Evolutionary conservation across 2,888 invertebrate genomes (phyloP).

Genomic region (Macrosiphum euphorbiae): DNA sequence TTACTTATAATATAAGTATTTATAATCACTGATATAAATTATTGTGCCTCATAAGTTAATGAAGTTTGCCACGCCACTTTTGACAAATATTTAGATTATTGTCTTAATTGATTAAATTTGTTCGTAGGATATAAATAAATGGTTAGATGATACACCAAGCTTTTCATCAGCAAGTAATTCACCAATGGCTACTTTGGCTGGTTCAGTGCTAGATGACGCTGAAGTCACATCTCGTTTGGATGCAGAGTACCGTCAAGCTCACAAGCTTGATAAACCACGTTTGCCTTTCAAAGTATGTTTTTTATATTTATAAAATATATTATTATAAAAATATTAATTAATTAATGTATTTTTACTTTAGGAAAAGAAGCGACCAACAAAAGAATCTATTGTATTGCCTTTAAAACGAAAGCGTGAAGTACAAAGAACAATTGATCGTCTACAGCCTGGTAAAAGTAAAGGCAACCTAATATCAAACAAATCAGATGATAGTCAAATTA

Average conservation of each 20-base stretch:
- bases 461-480: slow-evolving; percentile 83
- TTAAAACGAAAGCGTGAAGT: slow-evolving; percentile 77
- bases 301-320: slow-evolving; percentile 13
- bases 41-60: no score
- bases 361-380: slow-evolving; percentile 69
- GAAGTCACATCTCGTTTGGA: slow-evolving; percentile 71
- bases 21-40: no score
- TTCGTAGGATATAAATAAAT: slow-evolving; percentile 85
- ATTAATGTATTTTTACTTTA: not conserved
- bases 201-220: slow-evolving; percentile 76
- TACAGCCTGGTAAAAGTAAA: slow-evolving; percentile 90
- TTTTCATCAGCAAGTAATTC: slow-evolving; percentile 86
- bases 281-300: slow-evolving; percentile 67
- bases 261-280: slow-evolving; percentile 67
- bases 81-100: not conserved
- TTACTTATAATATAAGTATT: no score
- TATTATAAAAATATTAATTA: not conserved
- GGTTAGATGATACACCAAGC: slow-evolving; percentile 87
- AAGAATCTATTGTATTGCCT: slow-evolving; percentile 66
- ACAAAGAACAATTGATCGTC: slow-evolving; percentile 85
- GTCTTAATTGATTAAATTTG: slow-evolving; percentile 37
- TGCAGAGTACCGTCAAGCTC: slow-evolving; percentile 68
- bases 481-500: slow-evolving; percentile 66
- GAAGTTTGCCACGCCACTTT: no score
- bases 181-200: slow-evolving; percentile 71